Evolutionary conservation across 2,113 vertebrate species (phyloP), one percentile per base, ranked within the genome.

Genomic region (Hepsetus odoe): DNA sequence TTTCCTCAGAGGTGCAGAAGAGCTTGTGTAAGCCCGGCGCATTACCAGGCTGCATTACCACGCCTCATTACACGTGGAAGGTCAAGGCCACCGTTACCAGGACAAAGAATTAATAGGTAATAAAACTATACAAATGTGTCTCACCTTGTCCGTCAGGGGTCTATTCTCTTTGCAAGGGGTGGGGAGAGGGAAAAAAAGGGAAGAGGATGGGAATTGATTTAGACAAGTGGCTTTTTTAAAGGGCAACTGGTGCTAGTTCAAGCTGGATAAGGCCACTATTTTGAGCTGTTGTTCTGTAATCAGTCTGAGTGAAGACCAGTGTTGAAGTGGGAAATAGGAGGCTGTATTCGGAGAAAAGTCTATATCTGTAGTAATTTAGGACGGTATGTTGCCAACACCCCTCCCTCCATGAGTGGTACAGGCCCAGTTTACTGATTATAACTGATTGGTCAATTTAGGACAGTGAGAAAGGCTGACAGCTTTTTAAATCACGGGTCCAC

Each of bases 31-130:
- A 78, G 65, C 80, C 55, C 64, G 0, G 38, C 72, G 80, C 82
- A 85, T 85, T 88, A 82, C 84, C 79, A 72, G 74, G 83, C 87
- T 85, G 90, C 85, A 90, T 92, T 88, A 82, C 84, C 79, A 72
- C 75, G 83, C 87, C 86, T 90, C 85, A 90, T 92, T 91, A 91
- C 77, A 68, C 56, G n/a, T 68, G 72, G 88, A 90, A 91, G 89
- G 88, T 90, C 90, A 89, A 74, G 11, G 33, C 73, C 84, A 86
- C 85, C 82, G 80, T 87, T 56, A 83, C 82, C 66, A 68, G 40
- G 77, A 86, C 65, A 75, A 76, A 84, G 81, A 83, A 87, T 76
- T 72, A 81, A 90, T 85, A 76, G 7, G 13, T 64, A 68, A 44
- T 24, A 24, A 70, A 83, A 85, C 76, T 26, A 59, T 40, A 65